Evolutionary conservation across 1,140 invertebrate species (phyloP).

Genomic region (Apocrypta bakeri): DNA sequence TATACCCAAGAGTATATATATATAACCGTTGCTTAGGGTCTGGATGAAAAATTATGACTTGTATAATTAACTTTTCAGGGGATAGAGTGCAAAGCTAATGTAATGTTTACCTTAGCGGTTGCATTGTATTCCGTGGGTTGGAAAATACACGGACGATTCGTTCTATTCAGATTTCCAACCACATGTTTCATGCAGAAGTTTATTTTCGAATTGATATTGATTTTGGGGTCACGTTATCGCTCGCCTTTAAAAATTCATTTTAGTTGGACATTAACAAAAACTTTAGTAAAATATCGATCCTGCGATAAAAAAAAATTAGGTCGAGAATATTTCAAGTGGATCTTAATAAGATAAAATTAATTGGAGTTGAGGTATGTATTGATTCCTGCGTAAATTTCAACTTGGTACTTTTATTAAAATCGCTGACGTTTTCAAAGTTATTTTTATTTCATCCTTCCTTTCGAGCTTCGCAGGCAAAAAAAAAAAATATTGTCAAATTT

Average conservation of each 20-base stretch:
- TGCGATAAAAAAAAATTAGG: neutral
- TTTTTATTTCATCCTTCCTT: neutral
- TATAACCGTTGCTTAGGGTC: no score
- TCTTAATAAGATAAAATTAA: neutral
- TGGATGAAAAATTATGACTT: slow-evolving; percentile 11
- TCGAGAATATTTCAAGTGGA: neutral
- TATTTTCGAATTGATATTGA: no score
- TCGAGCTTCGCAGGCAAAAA: neutral
- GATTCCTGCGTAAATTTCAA: neutral
- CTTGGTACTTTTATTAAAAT: neutral
- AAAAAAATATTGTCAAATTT: no score
- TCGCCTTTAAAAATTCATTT: no score
- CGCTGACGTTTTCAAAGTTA: neutral
- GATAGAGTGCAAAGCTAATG: neutral
- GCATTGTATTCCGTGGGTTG: neutral
- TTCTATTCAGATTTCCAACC: no score
- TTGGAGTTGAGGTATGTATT: neutral
- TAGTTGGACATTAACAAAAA: neutral
- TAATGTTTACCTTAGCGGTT: neutral
- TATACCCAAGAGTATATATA: neutral
- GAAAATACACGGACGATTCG: no score
- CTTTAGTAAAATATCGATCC: neutral
- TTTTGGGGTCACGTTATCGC: no score
- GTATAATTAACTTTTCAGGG: neutral
- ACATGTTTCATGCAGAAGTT: no score